A percentile compares a stretch with the other conserved stretches of the same genome.
These are phyloP conservation scores for Poeciliopsis turneri DNA, from an alignment of 2,797 vertebrate genomes.

Conservation along the genomic window DNA sequence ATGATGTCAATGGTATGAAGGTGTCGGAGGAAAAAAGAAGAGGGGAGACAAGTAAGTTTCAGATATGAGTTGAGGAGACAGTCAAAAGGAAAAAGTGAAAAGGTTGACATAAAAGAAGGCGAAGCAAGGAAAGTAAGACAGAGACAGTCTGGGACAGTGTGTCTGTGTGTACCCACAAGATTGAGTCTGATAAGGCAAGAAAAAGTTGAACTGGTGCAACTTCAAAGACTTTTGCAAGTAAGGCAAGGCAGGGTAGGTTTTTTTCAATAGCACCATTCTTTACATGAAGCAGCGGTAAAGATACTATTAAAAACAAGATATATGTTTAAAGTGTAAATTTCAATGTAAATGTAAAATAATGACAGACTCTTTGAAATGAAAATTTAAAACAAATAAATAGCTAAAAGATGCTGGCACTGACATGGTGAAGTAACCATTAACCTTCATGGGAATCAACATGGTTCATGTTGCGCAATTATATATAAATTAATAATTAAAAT, in stretches of 20 bases:
- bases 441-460: background rate
- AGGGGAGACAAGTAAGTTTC: constrained; percentile 52
- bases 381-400: background rate
- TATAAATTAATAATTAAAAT: too few species aligned
- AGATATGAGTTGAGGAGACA: constrained; percentile 34
- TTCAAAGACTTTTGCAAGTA: constrained; percentile 46
- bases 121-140: constrained; percentile 24
- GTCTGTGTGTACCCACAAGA: constrained; percentile 2
- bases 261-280: background rate
- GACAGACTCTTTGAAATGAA: background rate
- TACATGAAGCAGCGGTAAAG: background rate
- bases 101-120: constrained; percentile 25
- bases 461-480: background rate
- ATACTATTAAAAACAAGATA: background rate
- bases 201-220: constrained; percentile 25
- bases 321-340: background rate
- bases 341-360: background rate
- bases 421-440: background rate
- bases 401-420: background rate
- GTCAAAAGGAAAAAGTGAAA: constrained; percentile 41
- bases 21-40: constrained; percentile 44
- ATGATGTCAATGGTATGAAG: constrained; percentile 73
- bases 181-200: constrained; percentile 19
- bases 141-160: background rate
- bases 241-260: background rate